phyloP scores from a whole-genome alignment of 2,797 vertebrate genomes.

The Luscinia megarhynchos region DNA sequence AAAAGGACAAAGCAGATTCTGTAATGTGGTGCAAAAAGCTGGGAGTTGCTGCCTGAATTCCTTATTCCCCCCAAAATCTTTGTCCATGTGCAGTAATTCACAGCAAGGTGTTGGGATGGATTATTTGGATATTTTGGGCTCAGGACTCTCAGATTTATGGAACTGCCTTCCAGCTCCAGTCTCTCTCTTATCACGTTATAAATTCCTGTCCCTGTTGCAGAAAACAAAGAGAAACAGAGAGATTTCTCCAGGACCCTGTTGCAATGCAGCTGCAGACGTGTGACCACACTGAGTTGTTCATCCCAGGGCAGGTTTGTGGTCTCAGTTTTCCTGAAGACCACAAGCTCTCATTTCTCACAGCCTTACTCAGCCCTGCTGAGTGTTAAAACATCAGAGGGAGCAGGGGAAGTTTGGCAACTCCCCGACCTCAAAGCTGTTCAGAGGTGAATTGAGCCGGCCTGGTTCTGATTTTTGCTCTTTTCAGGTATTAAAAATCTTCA shows the following conservation, averaged over 20 bases:
- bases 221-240: background rate
- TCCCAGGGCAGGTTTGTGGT: slow-evolving; percentile 2
- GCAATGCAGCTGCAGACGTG: background rate
- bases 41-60: background rate
- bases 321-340: slow-evolving; percentile 49
- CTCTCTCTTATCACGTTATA: background rate
- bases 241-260: background rate
- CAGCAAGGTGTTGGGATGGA: background rate
- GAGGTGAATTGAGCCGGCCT: background rate
- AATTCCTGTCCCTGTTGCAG: background rate
- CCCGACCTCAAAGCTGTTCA: background rate
- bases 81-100: background rate
- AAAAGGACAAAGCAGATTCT: background rate
- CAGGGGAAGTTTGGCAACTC: background rate
- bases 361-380: background rate
- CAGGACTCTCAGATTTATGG: background rate
- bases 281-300: background rate
- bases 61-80: background rate
- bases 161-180: background rate
- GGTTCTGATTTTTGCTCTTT: background rate
- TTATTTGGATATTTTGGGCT: background rate
- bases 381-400: slow-evolving; percentile 16
- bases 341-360: slow-evolving; percentile 45
- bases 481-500: background rate
- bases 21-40: background rate